Conservation (phyloP, 2,113 vertebrate genomes). For the Neolamprologus variostigma region DNA sequence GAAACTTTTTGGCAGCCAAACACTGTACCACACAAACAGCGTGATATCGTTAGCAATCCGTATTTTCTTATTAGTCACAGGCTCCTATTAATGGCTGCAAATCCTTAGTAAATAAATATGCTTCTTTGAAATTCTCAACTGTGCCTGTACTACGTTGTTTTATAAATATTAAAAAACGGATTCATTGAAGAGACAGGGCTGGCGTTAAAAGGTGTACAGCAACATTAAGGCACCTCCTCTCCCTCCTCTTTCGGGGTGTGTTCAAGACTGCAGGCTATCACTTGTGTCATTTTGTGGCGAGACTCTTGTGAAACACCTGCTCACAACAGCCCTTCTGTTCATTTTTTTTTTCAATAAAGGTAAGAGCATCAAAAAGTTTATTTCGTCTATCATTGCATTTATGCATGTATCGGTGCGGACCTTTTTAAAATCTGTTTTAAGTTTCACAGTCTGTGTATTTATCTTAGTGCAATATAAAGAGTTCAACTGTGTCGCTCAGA, state of each 20-base stretch:
- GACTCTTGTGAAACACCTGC: neutral
- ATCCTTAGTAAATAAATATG: neutral
- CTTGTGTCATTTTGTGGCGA: neutral
- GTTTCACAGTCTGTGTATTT: rapidly evolving
- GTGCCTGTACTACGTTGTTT: rapidly evolving
- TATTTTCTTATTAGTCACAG: neutral
- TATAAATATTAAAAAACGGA: neutral
- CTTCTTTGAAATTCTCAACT: neutral
- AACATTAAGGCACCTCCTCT: neutral
- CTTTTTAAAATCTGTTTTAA: neutral
- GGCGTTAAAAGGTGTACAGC: neutral
- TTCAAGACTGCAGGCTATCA: neutral
- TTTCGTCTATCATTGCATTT: neutral
- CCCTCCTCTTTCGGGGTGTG: neutral
- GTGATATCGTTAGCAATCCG: neutral
- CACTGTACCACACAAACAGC: neutral
- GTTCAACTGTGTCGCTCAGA: neutral
- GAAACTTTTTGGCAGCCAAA: neutral
- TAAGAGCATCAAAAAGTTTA: neutral
- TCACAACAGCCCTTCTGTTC: neutral
- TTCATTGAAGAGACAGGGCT: neutral
- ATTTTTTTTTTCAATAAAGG: neutral
- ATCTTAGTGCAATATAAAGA: neutral
- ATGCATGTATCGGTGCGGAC: neutral
- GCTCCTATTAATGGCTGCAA: neutral